phyloP scores from a whole-genome alignment of 2,113 vertebrate genomes.

The Sterrhoptilus dennistouni region DNA sequence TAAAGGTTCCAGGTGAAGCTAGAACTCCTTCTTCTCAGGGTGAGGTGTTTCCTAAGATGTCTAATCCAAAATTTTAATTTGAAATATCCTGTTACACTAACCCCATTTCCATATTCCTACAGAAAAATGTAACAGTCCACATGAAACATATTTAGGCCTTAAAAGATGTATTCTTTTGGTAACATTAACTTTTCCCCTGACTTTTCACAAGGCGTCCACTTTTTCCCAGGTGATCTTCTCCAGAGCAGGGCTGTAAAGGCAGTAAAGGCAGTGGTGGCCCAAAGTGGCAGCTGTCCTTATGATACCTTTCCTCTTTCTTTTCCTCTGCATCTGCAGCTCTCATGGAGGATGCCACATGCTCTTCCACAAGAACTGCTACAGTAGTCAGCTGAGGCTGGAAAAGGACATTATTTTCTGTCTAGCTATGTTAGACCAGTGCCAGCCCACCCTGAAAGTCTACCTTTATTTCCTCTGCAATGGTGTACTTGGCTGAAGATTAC shows the following conservation, averaged over 20 bases:
- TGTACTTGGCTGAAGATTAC: not conserved
- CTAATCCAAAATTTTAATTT: not conserved
- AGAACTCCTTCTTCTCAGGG: not conserved
- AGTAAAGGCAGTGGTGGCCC: rapidly evolving
- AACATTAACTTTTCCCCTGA: not conserved
- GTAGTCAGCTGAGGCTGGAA: not conserved
- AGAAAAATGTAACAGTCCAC: not conserved
- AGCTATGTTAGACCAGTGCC: not conserved
- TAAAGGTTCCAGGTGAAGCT: not conserved
- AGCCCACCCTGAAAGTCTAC: not conserved
- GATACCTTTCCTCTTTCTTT: not conserved
- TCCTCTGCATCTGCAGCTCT: not conserved
- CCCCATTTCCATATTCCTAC: not conserved
- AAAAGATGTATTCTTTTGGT: not conserved
- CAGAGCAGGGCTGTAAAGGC: not conserved
- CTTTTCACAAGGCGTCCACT: not conserved
- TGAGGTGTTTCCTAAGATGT: not conserved
- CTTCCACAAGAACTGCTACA: not conserved
- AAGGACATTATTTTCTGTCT: not conserved
- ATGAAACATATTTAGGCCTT: not conserved
- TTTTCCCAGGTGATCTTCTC: not conserved
- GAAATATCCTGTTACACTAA: not conserved
- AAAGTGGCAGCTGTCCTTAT: not conserved
- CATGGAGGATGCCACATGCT: not conserved
- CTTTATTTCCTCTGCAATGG: not conserved